phyloP scores from a whole-genome alignment of 37 sponge, comb jelly and placozoan species.

The Halisarca cf. caerulea region DNA sequence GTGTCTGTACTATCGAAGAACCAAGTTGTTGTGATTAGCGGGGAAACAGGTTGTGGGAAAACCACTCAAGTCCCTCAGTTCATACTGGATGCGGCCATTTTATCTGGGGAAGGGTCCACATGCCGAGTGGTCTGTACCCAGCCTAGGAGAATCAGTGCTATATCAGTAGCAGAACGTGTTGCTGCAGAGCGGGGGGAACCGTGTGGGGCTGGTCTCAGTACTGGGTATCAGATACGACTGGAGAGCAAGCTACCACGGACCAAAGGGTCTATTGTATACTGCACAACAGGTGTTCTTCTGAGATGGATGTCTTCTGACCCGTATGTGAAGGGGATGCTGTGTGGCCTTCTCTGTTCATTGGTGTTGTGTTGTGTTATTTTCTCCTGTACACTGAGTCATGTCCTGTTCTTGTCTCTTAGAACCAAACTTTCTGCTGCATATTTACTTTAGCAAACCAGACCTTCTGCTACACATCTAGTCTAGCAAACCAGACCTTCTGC shows the following conservation, averaged over 20 bases:
- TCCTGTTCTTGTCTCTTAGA: too few relatives aligned
- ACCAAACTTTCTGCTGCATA: too few relatives aligned
- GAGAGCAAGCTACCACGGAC: conserved; percentile 60
- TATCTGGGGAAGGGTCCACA: conserved; percentile 68
- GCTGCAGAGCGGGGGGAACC: conserved; percentile 68
- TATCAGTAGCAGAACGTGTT: conserved; percentile 80
- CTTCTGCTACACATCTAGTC: too few relatives aligned
- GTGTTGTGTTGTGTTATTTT: too few relatives aligned
- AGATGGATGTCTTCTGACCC: conserved; percentile 57
- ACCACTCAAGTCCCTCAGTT: conserved; percentile 94
- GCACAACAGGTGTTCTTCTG: conserved; percentile 78
- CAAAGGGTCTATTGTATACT: conserved; percentile 67
- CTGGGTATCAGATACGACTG: conserved; percentile 85
- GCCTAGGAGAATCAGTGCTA: conserved; percentile 90
- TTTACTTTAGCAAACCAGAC: too few relatives aligned
- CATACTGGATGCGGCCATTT: conserved; percentile 81
- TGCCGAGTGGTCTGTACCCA: conserved; percentile 86
- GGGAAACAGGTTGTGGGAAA: conserved; percentile 94
- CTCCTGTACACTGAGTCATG: too few relatives aligned
- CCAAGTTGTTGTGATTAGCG: conserved; percentile 82
- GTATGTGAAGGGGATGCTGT: conserved; percentile 52
- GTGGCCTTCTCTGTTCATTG: background rate
- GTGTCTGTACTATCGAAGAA: conserved; percentile 49
- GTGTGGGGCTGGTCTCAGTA: conserved; percentile 40
- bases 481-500: too few relatives aligned